Conservation (phyloP, 2,888 invertebrate species). For the Orthosia gracilis region DNA sequence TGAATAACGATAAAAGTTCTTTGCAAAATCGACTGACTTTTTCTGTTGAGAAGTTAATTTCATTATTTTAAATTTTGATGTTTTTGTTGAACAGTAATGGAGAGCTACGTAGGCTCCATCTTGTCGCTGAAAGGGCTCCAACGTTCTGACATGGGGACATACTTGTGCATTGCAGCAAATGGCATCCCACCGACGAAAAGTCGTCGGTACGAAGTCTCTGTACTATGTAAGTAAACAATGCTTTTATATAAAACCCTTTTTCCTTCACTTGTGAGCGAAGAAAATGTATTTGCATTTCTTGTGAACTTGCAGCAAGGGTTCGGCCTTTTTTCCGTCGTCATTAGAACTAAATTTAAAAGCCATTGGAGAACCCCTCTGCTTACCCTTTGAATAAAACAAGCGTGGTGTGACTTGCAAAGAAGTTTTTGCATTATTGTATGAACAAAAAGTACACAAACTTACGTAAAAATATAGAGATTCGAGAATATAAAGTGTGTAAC, state of each 20-base stretch:
- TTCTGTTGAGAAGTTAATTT: not conserved
- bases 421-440: slow-evolving; percentile 47
- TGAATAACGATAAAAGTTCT: not conserved
- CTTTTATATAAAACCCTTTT: slow-evolving; percentile 6
- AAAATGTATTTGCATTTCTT: slow-evolving; percentile 43
- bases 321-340: slow-evolving; percentile 17
- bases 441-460: slow-evolving; percentile 55
- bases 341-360: slow-evolving; percentile 46
- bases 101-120: slow-evolving; percentile 93
- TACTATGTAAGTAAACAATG: slow-evolving; percentile 93
- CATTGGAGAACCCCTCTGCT: slow-evolving; percentile 19
- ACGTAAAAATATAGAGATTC: slow-evolving; percentile 66
- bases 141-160: slow-evolving; percentile 96
- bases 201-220: slow-evolving; percentile 95
- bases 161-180: slow-evolving; percentile 96
- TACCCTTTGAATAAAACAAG: slow-evolving; percentile 47
- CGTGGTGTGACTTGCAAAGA: slow-evolving; percentile 34
- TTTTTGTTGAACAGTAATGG: slow-evolving; percentile 89
- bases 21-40: not conserved
- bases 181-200: slow-evolving; percentile 96
- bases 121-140: slow-evolving; percentile 94
- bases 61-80: not conserved
- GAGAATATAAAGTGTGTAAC: slow-evolving; percentile 70
- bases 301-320: slow-evolving; percentile 31
- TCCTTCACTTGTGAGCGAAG: not conserved